Evolutionary conservation across 92 coral and sea anemone species (phyloP).

Genomic region (Zoanthus sociatus): DNA sequence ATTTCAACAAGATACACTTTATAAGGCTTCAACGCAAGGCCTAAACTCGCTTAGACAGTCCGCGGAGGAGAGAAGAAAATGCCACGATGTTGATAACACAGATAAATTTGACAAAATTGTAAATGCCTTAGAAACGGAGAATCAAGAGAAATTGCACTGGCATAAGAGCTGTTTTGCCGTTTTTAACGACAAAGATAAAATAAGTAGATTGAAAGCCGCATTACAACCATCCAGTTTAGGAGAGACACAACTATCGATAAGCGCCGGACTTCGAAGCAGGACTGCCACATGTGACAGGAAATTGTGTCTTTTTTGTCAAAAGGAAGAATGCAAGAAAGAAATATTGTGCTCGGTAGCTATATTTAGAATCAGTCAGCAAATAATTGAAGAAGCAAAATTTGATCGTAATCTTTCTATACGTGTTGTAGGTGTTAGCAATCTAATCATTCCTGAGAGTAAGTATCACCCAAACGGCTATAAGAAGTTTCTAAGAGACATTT

Average conservation of each 20-base stretch:
- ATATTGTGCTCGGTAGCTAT: no score
- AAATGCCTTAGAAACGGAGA: constrained; percentile 4
- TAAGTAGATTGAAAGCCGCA: constrained; percentile 3
- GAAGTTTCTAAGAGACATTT: constrained; percentile 8
- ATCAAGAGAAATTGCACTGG: constrained; percentile 36
- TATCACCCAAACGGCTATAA: constrained; percentile 51
- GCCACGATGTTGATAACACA: constrained; percentile 27
- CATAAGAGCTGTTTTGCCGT: constrained; percentile 40
- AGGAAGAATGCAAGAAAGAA: no score
- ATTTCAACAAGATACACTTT: constrained; percentile 27
- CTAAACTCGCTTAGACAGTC: constrained; percentile 26
- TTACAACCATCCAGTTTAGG: neutral
- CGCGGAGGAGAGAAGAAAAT: constrained; percentile 33
- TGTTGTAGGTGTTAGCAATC: constrained; percentile 38
- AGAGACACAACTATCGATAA: neutral
- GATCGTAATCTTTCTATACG: constrained; percentile 28
- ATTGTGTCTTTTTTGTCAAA: no score
- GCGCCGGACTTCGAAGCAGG: neutral
- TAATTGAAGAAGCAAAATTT: constrained; percentile 25
- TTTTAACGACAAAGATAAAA: neutral
- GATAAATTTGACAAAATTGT: constrained; percentile 17
- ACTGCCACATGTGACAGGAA: neutral
- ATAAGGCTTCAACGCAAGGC: constrained; percentile 43
- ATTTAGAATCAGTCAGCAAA: constrained; percentile 43
- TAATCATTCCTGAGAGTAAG: constrained; percentile 50